Conservation (phyloP, 2,797 vertebrate species). For the Phataginus tricuspis region DNA sequence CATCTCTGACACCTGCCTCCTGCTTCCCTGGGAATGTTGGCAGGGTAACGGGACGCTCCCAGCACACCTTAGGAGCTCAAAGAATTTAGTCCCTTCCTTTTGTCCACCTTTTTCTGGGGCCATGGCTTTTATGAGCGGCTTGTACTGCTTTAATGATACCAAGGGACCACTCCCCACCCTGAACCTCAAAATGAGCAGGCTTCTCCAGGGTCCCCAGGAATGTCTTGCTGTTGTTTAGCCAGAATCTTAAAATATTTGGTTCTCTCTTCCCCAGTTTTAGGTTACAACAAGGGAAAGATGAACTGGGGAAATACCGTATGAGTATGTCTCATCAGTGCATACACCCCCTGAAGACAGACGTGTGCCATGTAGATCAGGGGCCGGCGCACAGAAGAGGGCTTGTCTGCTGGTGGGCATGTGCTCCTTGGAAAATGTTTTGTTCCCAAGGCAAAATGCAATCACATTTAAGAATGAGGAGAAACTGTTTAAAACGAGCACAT, state of each 20-base stretch:
- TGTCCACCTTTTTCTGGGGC: background rate
- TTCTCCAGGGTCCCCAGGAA: background rate
- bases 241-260: background rate
- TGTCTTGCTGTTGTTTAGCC: too few species aligned
- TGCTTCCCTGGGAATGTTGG: too few species aligned
- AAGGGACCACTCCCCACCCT: background rate
- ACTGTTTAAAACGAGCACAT: background rate
- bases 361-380: background rate
- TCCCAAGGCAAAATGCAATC: background rate
- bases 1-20: background rate
- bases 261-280: background rate
- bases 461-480: background rate
- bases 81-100: background rate
- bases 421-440: background rate
- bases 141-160: too few species aligned
- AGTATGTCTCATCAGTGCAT: accelerated
- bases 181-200: background rate
- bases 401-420: background rate
- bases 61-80: accelerated
- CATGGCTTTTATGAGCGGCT: background rate
- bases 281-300: background rate
- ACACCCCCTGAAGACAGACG: accelerated
- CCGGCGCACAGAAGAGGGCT: background rate
- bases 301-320: accelerated
- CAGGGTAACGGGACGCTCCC: background rate